These are phyloP conservation scores for Smittia aterrima DNA, from an alignment of 2,888 invertebrate genomes.

Conservation along the genomic window DNA sequence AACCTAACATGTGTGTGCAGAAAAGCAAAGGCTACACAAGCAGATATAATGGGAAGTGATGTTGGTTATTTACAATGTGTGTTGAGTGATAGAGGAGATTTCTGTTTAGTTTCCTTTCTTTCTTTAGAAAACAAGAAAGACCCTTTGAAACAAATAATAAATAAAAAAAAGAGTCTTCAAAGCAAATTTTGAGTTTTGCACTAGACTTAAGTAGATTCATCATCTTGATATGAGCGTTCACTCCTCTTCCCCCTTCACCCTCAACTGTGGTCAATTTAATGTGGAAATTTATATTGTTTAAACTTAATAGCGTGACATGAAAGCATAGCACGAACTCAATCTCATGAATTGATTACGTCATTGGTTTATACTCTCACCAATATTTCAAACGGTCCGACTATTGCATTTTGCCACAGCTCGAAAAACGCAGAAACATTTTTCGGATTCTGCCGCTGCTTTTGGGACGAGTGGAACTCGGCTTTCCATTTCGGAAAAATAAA, in stretches of 20 bases:
- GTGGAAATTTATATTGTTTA: neutral
- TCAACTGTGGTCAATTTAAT: neutral
- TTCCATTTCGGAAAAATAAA: neutral
- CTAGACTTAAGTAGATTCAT: no score
- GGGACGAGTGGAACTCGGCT: neutral
- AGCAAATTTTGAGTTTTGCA: no score
- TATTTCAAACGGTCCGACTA: no score
- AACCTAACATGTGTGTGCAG: slow-evolving; percentile 30
- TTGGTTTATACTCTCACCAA: neutral
- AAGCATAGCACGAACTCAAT: neutral
- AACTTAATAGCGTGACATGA: neutral
- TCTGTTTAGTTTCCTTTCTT: neutral
- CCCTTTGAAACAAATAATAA: no score
- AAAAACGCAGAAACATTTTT: no score
- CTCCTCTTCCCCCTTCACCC: neutral
- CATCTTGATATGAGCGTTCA: neutral
- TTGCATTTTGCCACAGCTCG: no score
- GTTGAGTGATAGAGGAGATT: neutral
- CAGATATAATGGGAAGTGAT: slow-evolving; percentile 19
- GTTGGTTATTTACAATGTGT: slow-evolving; percentile 34
- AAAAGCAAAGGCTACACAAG: neutral
- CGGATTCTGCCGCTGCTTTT: no score
- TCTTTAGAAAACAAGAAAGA: neutral
- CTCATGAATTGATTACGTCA: neutral
- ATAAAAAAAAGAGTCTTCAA: no score